Conservation (phyloP, 2,888 invertebrate genomes). For the Hirtodrosophila cameraria region DNA sequence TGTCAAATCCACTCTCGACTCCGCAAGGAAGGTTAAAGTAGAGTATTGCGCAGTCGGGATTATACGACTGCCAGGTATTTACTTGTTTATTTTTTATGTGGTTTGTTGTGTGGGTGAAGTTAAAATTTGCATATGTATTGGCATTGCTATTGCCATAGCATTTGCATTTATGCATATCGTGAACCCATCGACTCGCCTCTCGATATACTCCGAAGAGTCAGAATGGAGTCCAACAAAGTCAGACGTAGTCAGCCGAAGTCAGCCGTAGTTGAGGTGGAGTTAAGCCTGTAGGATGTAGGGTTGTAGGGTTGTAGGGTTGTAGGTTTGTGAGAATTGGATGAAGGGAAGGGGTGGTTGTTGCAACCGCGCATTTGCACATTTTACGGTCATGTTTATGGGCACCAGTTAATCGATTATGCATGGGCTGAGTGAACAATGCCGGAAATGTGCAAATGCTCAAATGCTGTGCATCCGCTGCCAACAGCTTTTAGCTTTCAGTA, state of each 20-base stretch:
- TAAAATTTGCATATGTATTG: constrained; percentile 72
- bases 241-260: constrained; percentile 6
- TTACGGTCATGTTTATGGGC: constrained; percentile 74
- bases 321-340: too few species aligned
- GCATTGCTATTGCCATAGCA: constrained; percentile 56
- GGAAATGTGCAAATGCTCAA: constrained; percentile 71
- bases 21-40: too few species aligned
- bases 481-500: constrained; percentile 16
- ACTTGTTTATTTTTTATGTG: too few species aligned
- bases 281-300: too few species aligned
- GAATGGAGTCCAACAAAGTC: not conserved
- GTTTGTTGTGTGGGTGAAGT: constrained; percentile 32
- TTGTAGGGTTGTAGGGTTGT: too few species aligned
- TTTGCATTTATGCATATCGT: constrained; percentile 72
- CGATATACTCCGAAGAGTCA: not conserved
- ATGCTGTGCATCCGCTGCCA: constrained; percentile 63
- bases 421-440: constrained; percentile 73
- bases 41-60: too few species aligned
- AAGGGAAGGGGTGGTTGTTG: too few species aligned
- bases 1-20: too few species aligned
- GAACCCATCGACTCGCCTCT: constrained; percentile 12
- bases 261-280: too few species aligned
- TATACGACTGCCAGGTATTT: too few species aligned
- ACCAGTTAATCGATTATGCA: constrained; percentile 74
- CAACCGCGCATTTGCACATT: constrained; percentile 70